These are phyloP conservation scores for Chiridota heheva DNA, from an alignment of 35 echinoderm and acorn worm species.

Conservation along the genomic window DNA sequence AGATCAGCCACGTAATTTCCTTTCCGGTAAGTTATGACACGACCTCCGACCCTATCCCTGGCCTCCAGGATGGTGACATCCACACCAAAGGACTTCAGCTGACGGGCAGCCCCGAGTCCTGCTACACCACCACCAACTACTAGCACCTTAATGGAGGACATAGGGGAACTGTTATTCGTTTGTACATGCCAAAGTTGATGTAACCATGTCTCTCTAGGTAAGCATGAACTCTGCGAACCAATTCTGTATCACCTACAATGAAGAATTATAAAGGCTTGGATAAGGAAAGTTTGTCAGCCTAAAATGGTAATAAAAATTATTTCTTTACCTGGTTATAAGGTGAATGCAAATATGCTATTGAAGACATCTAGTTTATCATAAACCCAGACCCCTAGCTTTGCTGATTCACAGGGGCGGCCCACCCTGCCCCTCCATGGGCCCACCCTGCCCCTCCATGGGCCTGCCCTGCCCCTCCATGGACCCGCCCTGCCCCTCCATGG, in stretches of 20 bases:
- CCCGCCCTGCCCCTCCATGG: too few species aligned
- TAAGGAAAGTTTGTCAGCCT: neutral
- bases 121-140: constrained; percentile 82
- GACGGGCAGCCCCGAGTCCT: constrained; percentile 84
- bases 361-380: too few species aligned
- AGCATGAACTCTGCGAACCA: constrained; percentile 82
- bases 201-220: constrained; percentile 93
- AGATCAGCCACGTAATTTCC: constrained; percentile 93
- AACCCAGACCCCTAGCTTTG: too few species aligned
- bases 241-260: constrained; percentile 80
- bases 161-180: constrained; percentile 60
- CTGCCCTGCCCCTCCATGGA: too few species aligned
- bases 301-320: neutral
- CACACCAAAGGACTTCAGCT: constrained; percentile 90
- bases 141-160: constrained; percentile 36
- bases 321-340: too few species aligned
- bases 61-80: constrained; percentile 94
- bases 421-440: too few species aligned
- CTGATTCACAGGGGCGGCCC: too few species aligned
- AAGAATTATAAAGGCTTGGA: neutral
- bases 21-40: constrained; percentile 93
- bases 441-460: too few species aligned
- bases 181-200: constrained; percentile 97
- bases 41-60: constrained; percentile 88
- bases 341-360: too few species aligned